Percentiles rank a stretch among this genome's conserved stretches.
Conservation (phyloP, 2,888 invertebrate species). For the Drosophila putrida region DNA sequence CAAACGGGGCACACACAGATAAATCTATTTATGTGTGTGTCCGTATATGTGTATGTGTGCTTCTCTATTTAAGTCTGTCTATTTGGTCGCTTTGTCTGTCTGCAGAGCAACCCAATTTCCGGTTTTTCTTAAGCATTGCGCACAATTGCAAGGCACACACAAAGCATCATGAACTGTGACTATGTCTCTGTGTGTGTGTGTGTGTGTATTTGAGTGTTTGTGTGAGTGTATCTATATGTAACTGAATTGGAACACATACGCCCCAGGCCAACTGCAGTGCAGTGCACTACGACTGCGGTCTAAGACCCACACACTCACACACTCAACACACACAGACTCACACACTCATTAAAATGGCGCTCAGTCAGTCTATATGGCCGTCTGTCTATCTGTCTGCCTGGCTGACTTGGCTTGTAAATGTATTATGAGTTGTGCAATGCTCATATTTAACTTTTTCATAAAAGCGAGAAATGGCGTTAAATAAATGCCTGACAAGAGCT, state of each 20-base stretch:
- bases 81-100: slow-evolving; percentile 60
- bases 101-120: slow-evolving; percentile 80
- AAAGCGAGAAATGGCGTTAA: slow-evolving; percentile 72
- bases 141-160: slow-evolving; percentile 67
- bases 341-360: slow-evolving; percentile 77
- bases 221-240: slow-evolving; percentile 52
- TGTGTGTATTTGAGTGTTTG: slow-evolving; percentile 8
- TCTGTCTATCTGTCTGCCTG: slow-evolving; percentile 32
- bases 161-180: slow-evolving; percentile 46
- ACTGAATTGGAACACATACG: slow-evolving; percentile 79
- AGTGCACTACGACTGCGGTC: slow-evolving; percentile 66
- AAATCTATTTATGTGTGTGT: slow-evolving; percentile 29
- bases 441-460: slow-evolving; percentile 74
- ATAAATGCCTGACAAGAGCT: slow-evolving; percentile 61
- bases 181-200: slow-evolving; percentile 16
- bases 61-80: slow-evolving; percentile 55
- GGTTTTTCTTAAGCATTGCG: slow-evolving; percentile 80
- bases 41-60: slow-evolving; percentile 26
- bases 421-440: slow-evolving; percentile 65
- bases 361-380: slow-evolving; percentile 52
- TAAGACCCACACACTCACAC: slow-evolving; percentile 23
- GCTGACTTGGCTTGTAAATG: slow-evolving; percentile 57
- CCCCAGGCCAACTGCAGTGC: slow-evolving; percentile 79
- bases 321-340: slow-evolving; percentile 18
- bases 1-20: slow-evolving; percentile 55